Base-by-base conservation (phyloP, 1,140 invertebrate genomes). In the Dreissena rostriformis region DNA sequence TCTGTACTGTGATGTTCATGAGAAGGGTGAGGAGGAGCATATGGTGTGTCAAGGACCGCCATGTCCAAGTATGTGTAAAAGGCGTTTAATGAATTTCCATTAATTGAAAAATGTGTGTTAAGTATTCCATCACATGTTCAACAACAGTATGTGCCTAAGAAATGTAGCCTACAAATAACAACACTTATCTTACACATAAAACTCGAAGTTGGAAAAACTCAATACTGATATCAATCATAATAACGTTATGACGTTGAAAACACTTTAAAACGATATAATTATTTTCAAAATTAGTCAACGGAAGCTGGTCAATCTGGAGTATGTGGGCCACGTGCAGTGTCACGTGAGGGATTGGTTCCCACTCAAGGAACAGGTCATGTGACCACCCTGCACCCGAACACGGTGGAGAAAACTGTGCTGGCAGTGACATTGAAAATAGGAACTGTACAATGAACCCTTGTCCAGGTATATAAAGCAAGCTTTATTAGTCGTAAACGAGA, bases 221-320 rank as follows among this genome's bases (percentile, higher is more conserved):
- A 39, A 39, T 39, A 39, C 39, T 8, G 2, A 39, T 39, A 39
- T 39, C 39, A 39, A 39, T 39, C 8, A 39, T 39, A 39, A 8
- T 39, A 2, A 39, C 39, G 4, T 39, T 39, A 39, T 39, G 39
- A 39, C 39, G 39, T 39, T 39, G 39, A 39, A 39, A 19, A 51
- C 14, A 29, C 28, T 28, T 66, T 26, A 24, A 26, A n/a, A 67
- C 26, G n/a, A 28, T 65, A 19, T 65, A 26, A 6, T 65, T n/a
- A 63, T n/a, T 63, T n/a, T 29, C 28, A 78, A 24, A 66, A 39
- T 52, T 39, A 75, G 73, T 75, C 24, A 39, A 75, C 24, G 73
- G 73, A 8, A 26, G 19, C 12, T 75, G 55, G 55, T 28, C 17
- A 5, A 10, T 6, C 6, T 75, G 73, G 73, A 26, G 17, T 0